These are phyloP conservation scores for Neostethus bicornis DNA, from an alignment of 2,797 vertebrate genomes.

Conservation along the genomic window DNA sequence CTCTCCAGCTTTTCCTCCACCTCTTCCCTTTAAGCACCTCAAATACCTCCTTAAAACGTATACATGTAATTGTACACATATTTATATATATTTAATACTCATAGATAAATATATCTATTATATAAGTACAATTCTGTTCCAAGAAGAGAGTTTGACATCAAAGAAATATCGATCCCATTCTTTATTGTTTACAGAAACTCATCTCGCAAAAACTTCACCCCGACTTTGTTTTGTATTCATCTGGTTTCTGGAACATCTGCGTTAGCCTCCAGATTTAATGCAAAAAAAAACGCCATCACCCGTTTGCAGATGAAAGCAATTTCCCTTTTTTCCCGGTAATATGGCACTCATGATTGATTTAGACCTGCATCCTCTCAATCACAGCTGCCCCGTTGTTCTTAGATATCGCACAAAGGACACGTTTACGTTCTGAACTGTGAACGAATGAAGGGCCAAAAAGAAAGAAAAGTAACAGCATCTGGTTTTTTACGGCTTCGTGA, in stretches of 20 bases:
- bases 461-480: slow-evolving; percentile 56
- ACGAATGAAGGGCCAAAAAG: slow-evolving; percentile 35
- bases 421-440: slow-evolving; percentile 50
- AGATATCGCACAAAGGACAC: slow-evolving; percentile 56
- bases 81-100: no score
- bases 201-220: not conserved
- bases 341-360: slow-evolving; percentile 48
- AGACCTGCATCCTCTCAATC: slow-evolving; percentile 47
- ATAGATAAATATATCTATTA: no score
- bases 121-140: no score
- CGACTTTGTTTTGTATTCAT: not conserved
- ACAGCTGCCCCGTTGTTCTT: slow-evolving; percentile 48
- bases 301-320: slow-evolving; percentile 42
- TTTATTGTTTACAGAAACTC: not conserved
- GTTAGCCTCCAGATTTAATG: slow-evolving; percentile 13
- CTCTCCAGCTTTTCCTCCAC: no score
- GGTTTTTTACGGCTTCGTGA: slow-evolving; percentile 35
- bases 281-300: slow-evolving; percentile 15
- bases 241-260: slow-evolving; percentile 5
- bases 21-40: no score
- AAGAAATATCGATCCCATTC: not conserved
- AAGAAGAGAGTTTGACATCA: no score
- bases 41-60: no score
- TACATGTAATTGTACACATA: no score
- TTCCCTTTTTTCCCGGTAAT: slow-evolving; percentile 18